Evolutionary conservation across 1,140 invertebrate genomes (phyloP).

Genomic region (Cyclargus thomasi): DNA sequence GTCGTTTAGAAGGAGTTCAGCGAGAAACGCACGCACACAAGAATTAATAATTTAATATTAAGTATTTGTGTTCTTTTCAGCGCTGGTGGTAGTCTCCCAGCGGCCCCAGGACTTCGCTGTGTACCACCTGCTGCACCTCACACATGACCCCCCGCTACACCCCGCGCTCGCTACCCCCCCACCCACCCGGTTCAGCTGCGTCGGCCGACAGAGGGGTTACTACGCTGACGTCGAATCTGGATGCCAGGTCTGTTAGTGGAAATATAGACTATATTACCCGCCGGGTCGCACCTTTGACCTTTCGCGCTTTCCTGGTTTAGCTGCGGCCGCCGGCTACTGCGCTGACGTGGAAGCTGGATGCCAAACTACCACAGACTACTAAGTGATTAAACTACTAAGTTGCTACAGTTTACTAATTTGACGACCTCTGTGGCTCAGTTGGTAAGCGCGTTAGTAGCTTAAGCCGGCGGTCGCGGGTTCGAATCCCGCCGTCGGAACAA

Average conservation of each 20-base stretch:
- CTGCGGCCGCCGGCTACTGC: constrained; percentile 70
- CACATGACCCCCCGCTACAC: constrained; percentile 74
- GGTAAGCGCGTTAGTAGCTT: too few species aligned
- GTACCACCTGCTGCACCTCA: constrained; percentile 76
- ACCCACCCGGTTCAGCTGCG: constrained; percentile 68
- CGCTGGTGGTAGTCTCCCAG: constrained; percentile 32
- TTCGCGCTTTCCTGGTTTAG: constrained; percentile 71
- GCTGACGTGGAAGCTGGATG: constrained; percentile 74
- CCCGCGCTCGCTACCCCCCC: constrained; percentile 69
- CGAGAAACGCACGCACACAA: too few species aligned
- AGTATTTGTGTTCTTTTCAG: constrained; percentile 29
- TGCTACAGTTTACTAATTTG: too few species aligned
- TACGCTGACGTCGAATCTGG: constrained; percentile 74
- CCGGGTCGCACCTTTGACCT: constrained; percentile 74
- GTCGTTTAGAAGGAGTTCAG: too few species aligned
- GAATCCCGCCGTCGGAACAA: too few species aligned
- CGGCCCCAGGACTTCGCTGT: constrained; percentile 65
- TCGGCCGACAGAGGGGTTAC: constrained; percentile 61
- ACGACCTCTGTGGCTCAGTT: too few species aligned
- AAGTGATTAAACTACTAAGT: too few species aligned
- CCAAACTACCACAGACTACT: too few species aligned
- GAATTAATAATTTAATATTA: too few species aligned
- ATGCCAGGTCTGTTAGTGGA: constrained; percentile 52
- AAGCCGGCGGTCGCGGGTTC: too few species aligned
- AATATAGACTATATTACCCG: constrained; percentile 69